These are phyloP conservation scores for Dascyllus trimaculatus DNA, from an alignment of 2,113 vertebrate genomes.

Conservation along the genomic window DNA sequence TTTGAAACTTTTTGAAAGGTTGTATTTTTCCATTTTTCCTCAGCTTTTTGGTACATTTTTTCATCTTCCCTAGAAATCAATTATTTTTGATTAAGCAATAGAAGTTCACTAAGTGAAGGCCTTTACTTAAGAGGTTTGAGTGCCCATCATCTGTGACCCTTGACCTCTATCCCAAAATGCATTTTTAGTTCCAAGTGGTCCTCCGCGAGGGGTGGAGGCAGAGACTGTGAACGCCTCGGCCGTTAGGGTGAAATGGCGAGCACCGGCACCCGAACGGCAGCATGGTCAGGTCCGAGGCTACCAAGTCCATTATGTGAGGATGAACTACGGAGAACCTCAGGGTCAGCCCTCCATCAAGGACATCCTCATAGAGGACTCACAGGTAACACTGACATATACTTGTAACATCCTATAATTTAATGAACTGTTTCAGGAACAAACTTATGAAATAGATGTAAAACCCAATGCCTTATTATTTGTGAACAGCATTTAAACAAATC, in stretches of 20 bases:
- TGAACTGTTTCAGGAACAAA: not conserved
- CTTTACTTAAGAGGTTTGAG: constrained; percentile 62
- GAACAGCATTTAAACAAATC: not conserved
- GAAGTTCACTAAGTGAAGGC: constrained; percentile 39
- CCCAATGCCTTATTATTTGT: not conserved
- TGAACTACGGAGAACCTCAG: constrained; percentile 91
- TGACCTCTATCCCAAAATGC: constrained; percentile 92
- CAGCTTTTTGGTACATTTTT: constrained; percentile 47
- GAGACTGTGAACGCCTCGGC: constrained; percentile 96
- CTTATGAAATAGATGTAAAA: not conserved
- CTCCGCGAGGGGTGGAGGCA: constrained; percentile 94
- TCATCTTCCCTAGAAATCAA: constrained; percentile 67
- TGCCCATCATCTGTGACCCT: constrained; percentile 66
- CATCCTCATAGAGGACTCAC: constrained; percentile 93
- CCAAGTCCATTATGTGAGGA: constrained; percentile 95
- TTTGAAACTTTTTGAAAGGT: constrained; percentile 69
- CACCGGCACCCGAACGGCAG: constrained; percentile 92
- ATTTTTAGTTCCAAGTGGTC: constrained; percentile 98
- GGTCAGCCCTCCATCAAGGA: constrained; percentile 94
- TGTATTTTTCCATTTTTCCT: constrained; percentile 57
- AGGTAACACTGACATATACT: constrained; percentile 84
- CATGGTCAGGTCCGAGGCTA: constrained; percentile 96
- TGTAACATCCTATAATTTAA: not conserved
- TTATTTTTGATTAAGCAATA: constrained; percentile 51
- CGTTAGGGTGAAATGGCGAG: constrained; percentile 95